Base-by-base conservation (phyloP, 2,888 invertebrate genomes). In the Rhagonycha fulva region DNA sequence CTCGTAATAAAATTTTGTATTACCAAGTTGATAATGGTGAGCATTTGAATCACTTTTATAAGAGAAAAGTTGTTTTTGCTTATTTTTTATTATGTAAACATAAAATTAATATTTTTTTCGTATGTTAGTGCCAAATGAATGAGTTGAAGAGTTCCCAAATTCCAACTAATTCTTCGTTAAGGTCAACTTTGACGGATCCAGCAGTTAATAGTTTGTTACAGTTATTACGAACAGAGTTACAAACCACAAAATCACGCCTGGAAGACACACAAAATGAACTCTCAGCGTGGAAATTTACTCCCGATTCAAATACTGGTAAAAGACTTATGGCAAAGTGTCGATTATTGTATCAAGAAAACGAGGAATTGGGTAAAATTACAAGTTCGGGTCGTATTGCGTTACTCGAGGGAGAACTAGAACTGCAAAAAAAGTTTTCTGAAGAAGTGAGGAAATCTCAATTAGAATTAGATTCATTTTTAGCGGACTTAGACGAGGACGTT, bases 291-390 rank as follows among this genome's bases (percentile, higher is more conserved):
- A 99, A 99, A 89, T 99, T 99, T 88, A 98, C 98, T 12, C 98
- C 98, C n/a, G 99, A 99, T 88, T 98, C 98, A 79, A 98, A 98
- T 89, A 98, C 98, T 68, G 99, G 99, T 80, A 99, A 98, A 89
- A 93, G 98, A 81, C 90, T 99, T 81, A 98, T 99, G 98, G 98
- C 98, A 10, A 98, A 98, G 87, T 99, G 98, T 87, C 92, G 98
- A 78, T 89, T 97, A 81, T 89, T 99, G 68, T 96, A 98, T 86
- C 97, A 98, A 88, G 98, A 99, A 88, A 99, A 99, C 88, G 98
- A 98, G 88, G 98, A 99, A 85, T 90, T 99, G 19, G 98, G 98
- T 11, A 95, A 97, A 85, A 95, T 97, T 92, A 97, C 98, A 66
- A 96, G 97, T 7, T 96, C 97, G 82, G 98, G 98, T 1, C 91